Base-by-base conservation (phyloP, 2,888 invertebrate genomes). In the Papilio gigon region DNA sequence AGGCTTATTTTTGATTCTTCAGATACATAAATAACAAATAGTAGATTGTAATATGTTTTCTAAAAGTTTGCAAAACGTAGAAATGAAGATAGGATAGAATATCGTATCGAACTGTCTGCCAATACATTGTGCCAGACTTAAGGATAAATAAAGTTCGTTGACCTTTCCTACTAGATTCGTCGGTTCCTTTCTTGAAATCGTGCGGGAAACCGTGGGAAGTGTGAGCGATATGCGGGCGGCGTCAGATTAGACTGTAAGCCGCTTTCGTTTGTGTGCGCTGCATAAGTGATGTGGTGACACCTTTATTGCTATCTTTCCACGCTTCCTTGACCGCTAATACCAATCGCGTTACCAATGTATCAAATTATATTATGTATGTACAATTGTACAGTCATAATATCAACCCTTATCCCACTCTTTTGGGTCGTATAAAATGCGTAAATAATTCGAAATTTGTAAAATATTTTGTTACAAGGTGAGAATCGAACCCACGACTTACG, bases 211-310 rank as follows among this genome's bases (percentile, higher is more conserved):
- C 70, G 72, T 71, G 71, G 58, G 69, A 71, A 71, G 67, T 59
- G 65, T 68, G 17, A 70, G 53, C 59, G 20, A 70, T 72, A 76
- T 74, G 75, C 74, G 68, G 27, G 62, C 44, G 65, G 71, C 75
- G 70, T 71, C 70, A 75, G 76, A 78, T 77, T 75, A 77, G 70
- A 71, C 70, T 53, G 40, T 68, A 69, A 67, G 72, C 40, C 74
- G 69, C 79, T 79, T 79, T 79, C 79, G 14, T 73, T 76, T 78
- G 65, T 71, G 77, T 73, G 79, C 50, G 63, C 27, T 17, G 78
- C 73, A 77, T 78, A 62, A 56, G 11, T 70, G 65, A 72, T 73
- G 35, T 11, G 40, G 27, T 65, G 60, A 69, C 65, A 65, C 59
- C 65, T 65, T 59, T 64, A 56, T 68, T 44, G 20, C 40, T 53